These are phyloP conservation scores for Bombus fervidus DNA, from an alignment of 1,140 invertebrate species.

Conservation along the genomic window DNA sequence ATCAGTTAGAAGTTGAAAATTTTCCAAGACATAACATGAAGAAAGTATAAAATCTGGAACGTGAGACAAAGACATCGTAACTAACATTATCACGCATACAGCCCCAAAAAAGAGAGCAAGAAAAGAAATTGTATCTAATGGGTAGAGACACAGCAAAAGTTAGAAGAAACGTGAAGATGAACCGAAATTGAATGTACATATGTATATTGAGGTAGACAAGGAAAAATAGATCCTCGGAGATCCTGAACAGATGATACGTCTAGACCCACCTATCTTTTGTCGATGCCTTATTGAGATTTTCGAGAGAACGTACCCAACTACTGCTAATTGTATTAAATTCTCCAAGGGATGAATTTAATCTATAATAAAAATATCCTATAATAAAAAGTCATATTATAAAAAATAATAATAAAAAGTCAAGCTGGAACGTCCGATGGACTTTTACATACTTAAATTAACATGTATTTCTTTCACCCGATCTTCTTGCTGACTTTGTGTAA, in stretches of 20 bases:
- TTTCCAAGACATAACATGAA: too few species aligned
- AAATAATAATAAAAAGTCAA: too few species aligned
- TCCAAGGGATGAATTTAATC: too few species aligned
- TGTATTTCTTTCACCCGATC: too few species aligned
- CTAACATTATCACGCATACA: not conserved
- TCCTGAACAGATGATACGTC: constrained; percentile 40
- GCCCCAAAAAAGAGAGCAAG: not conserved
- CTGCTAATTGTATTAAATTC: not conserved
- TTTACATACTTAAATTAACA: too few species aligned
- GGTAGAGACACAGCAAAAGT: not conserved
- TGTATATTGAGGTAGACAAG: not conserved
- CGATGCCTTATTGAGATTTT: constrained; percentile 57
- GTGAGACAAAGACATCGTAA: too few species aligned
- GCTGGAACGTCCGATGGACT: too few species aligned
- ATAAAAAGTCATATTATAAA: too few species aligned
- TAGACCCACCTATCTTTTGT: constrained; percentile 48
- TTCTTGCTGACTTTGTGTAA: too few species aligned
- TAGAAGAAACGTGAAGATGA: not conserved
- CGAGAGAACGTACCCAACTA: constrained; percentile 2
- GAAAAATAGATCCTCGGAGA: constrained; percentile 26
- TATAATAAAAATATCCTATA: too few species aligned
- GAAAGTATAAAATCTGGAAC: too few species aligned
- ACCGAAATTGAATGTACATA: constrained; percentile 10
- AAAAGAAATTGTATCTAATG: not conserved
- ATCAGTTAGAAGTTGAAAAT: too few species aligned